Evolutionary conservation across 2,113 vertebrate genomes (phyloP), one percentile per base, ranked within the genome.

Genomic region (Pollimyrus isidori): DNA sequence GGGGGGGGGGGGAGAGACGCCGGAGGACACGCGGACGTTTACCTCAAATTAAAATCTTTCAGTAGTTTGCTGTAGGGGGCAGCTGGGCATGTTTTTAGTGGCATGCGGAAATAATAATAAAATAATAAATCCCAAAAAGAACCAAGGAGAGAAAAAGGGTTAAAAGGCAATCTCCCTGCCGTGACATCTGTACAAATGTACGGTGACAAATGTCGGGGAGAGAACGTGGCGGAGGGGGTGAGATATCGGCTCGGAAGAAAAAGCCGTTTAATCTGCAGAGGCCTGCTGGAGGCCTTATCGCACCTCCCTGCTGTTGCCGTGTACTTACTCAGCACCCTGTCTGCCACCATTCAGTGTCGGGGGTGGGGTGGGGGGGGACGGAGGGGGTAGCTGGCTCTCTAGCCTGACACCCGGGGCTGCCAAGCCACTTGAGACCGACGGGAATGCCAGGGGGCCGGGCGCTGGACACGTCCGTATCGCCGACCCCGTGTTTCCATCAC

Each of bases 181-280:
- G 92, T 94, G 94, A 95, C 94, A 95, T 94, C 92, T 95, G 94
- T 94, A 95, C 90, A 95, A 94, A 95, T 94, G 92, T 93, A n/a
- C 65, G 53, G 94, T 88, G 92, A 94, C 91, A 95, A 95, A 95
- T 94, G 92, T 93, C 93, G 87, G 92, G 92, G 91, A 92, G 94
- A 91, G 94, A 94, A 94, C 92, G 92, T 94, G 92, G 93, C 92
- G 92, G 90, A 91, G 93, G 93, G 92, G 90, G 88, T 92, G 85
- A 46, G 88, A 82, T 39, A 89, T 5, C 35, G 49, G 73, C 30
- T 94, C 90, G 87, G 86, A 84, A 90, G 92, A 93, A 93, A 92
- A 93, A 92, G 92, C 94, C 92, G 93, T 96, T 96, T 96, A 95
- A 96, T 96, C 95, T 96, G 94, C 93, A 89, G 93, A 94, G 94